Percentiles rank a stretch among this genome's conserved stretches.
These are phyloP conservation scores for Lottia gigantea DNA, from an alignment of 2,888 invertebrate species.

Conservation along the genomic window DNA sequence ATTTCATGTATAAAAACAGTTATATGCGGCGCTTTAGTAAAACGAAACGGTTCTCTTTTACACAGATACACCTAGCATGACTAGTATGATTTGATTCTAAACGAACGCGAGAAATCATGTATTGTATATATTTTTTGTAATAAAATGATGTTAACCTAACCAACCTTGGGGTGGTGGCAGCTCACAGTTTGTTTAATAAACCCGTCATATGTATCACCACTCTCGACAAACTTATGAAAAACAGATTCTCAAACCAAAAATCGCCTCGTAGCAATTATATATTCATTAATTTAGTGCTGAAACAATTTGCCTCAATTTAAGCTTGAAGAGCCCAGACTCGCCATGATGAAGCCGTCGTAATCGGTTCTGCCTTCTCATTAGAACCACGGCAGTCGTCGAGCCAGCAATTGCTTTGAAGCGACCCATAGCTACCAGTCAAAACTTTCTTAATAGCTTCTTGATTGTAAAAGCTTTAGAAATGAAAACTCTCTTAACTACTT, in stretches of 20 bases:
- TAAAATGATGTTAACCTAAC: constrained; percentile 2
- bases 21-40: too few relatives aligned
- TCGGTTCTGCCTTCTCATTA: neutral
- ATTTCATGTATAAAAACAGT: too few relatives aligned
- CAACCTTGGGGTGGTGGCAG: constrained; percentile 2
- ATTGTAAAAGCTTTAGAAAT: constrained; percentile 7
- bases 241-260: neutral
- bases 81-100: too few relatives aligned
- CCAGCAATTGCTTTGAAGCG: neutral
- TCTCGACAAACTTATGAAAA: neutral
- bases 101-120: too few relatives aligned
- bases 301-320: constrained; percentile 23
- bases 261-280: constrained; percentile 13
- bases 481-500: neutral
- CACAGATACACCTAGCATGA: too few relatives aligned
- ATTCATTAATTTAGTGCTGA: constrained; percentile 22
- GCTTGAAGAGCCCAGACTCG: neutral
- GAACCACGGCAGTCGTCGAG: neutral
- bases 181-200: constrained; percentile 9
- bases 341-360: neutral
- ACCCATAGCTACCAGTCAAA: neutral
- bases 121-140: neutral
- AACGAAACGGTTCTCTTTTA: too few relatives aligned
- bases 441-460: constrained; percentile 9
- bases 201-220: constrained; percentile 3